Conservation (phyloP, 2,113 vertebrate genomes). For the Stercorarius parasiticus region DNA sequence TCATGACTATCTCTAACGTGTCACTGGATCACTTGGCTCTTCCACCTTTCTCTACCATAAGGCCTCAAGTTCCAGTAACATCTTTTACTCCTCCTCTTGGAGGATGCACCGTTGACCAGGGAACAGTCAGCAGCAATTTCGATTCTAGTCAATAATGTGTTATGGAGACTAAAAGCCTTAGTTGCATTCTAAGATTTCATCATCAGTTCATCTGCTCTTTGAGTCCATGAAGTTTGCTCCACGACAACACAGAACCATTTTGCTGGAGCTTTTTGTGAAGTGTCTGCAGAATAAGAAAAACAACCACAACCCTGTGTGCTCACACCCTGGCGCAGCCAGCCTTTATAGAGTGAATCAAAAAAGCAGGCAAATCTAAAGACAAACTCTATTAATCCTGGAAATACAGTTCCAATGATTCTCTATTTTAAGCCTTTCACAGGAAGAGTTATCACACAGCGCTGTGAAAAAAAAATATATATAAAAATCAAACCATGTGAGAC, state of each 20-base stretch:
- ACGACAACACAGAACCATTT: neutral
- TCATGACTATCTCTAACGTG: neutral
- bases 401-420: neutral
- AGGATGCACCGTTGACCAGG: neutral
- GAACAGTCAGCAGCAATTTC: neutral
- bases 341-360: neutral
- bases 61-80: neutral
- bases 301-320: neutral
- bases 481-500: neutral
- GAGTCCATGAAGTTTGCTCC: neutral
- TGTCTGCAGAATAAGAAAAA: neutral
- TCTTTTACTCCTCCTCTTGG: neutral
- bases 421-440: neutral
- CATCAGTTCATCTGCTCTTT: neutral
- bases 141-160: neutral
- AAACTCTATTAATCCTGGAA: neutral
- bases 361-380: neutral
- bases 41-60: neutral
- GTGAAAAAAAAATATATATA: neutral
- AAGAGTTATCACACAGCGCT: neutral
- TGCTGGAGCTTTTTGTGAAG: neutral
- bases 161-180: neutral
- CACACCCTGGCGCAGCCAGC: neutral
- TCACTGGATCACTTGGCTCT: neutral
- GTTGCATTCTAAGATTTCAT: neutral